phyloP scores from a whole-genome alignment of 2,888 invertebrate species.

The Mycalesis mineus region DNA sequence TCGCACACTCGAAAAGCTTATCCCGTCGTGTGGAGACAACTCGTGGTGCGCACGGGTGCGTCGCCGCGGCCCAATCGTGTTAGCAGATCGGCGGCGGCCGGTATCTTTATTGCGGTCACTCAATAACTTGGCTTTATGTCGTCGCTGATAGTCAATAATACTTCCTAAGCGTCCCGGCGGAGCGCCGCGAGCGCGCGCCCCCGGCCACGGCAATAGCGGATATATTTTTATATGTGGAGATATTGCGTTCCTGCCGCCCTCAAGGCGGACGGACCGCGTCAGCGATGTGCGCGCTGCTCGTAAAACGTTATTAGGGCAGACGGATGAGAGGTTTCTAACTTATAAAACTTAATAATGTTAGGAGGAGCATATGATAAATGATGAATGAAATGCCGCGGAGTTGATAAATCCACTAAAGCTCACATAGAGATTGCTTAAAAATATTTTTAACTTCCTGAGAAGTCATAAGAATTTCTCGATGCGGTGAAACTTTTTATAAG shows the following conservation, averaged over 20 bases:
- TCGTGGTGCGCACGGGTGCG: too few relatives aligned
- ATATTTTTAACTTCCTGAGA: neutral
- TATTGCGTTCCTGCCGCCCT: too few relatives aligned
- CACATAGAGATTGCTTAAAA: too few relatives aligned
- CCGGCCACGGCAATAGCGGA: neutral
- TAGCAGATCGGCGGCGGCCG: constrained; percentile 31
- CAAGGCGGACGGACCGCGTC: neutral
- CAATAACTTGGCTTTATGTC: constrained; percentile 40
- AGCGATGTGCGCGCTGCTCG: neutral
- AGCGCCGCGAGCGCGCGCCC: neutral
- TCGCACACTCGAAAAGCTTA: too few relatives aligned
- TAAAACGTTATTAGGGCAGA: neutral
- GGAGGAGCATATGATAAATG: too few relatives aligned
- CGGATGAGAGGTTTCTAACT: neutral
- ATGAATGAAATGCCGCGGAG: too few relatives aligned
- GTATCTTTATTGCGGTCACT: constrained; percentile 46
- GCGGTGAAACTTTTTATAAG: neutral
- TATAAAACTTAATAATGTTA: neutral
- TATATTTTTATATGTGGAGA: too few relatives aligned
- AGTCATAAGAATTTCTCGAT: too few relatives aligned
- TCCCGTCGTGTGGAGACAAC: too few relatives aligned
- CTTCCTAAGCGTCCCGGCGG: constrained; percentile 25
- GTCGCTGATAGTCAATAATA: constrained; percentile 34
- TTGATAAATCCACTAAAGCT: neutral
- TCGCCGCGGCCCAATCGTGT: too few relatives aligned